Conservation (phyloP, 1,140 invertebrate genomes). For the Danaus melanippus region DNA sequence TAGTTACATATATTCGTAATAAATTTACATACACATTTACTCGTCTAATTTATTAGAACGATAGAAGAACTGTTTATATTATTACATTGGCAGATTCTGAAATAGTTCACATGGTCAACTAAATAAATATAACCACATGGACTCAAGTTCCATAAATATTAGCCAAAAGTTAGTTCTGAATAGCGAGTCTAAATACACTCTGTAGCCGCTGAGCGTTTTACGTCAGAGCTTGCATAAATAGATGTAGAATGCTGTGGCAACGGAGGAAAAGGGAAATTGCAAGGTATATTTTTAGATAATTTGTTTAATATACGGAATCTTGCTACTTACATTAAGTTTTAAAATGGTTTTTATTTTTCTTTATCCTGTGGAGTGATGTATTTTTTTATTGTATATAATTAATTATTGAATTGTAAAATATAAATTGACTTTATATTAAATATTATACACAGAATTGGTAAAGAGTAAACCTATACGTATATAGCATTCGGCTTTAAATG, state of each 20-base stretch:
- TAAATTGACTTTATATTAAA: too few species aligned
- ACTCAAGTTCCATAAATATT: slow-evolving; percentile 25
- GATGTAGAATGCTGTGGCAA: slow-evolving; percentile 12
- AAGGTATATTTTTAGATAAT: not conserved
- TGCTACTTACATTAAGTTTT: too few species aligned
- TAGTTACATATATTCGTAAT: not conserved
- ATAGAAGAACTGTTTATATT: not conserved
- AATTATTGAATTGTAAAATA: too few species aligned
- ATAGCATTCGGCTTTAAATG: too few species aligned
- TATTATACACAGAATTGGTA: too few species aligned
- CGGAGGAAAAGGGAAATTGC: slow-evolving; percentile 7
- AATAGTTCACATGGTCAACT: slow-evolving; percentile 2
- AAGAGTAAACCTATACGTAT: too few species aligned
- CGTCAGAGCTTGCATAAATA: slow-evolving; percentile 26
- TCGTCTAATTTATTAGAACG: not conserved
- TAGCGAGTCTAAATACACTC: slow-evolving; percentile 16
- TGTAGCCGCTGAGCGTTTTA: slow-evolving; percentile 11
- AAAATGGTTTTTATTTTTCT: too few species aligned
- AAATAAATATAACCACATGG: slow-evolving; percentile 19
- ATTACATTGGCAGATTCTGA: too few species aligned
- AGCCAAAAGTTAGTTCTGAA: slow-evolving; percentile 17
- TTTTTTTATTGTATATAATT: too few species aligned
- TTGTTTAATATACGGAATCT: too few species aligned
- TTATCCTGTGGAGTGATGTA: too few species aligned
- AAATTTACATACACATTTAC: not conserved